Evolutionary conservation across 1,140 invertebrate genomes (phyloP).

Genomic region (Trichomalopsis sarcophagae): DNA sequence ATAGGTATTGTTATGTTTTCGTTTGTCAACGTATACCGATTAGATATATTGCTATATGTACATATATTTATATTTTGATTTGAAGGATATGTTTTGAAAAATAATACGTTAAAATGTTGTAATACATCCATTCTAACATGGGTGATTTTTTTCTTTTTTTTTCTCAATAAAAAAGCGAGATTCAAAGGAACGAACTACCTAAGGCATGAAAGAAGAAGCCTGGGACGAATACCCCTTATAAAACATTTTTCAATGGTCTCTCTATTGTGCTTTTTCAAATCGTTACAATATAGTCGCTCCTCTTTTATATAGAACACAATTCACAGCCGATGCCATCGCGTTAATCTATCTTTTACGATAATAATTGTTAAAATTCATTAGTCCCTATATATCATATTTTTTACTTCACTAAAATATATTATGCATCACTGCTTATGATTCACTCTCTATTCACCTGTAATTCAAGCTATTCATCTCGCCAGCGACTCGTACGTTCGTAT

Average conservation of each 20-base stretch:
- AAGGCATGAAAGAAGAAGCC: background rate
- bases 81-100: background rate
- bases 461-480: background rate
- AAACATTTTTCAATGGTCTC: conserved; percentile 16
- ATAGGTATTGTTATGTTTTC: background rate
- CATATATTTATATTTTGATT: background rate
- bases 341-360: conserved; percentile 6
- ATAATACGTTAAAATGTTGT: too few species aligned
- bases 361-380: conserved; percentile 19
- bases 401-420: conserved; percentile 17
- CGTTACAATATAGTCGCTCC: background rate
- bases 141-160: too few species aligned
- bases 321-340: conserved; percentile 30
- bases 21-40: background rate
- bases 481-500: too few species aligned
- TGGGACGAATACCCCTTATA: background rate
- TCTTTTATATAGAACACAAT: background rate
- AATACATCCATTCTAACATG: too few species aligned
- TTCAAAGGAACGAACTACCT: background rate
- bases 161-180: background rate
- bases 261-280: conserved; percentile 23
- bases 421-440: background rate
- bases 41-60: background rate
- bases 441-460: background rate
- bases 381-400: background rate